phyloP scores from a whole-genome alignment of 2,113 vertebrate species.

The Heptranchias perlo region DNA sequence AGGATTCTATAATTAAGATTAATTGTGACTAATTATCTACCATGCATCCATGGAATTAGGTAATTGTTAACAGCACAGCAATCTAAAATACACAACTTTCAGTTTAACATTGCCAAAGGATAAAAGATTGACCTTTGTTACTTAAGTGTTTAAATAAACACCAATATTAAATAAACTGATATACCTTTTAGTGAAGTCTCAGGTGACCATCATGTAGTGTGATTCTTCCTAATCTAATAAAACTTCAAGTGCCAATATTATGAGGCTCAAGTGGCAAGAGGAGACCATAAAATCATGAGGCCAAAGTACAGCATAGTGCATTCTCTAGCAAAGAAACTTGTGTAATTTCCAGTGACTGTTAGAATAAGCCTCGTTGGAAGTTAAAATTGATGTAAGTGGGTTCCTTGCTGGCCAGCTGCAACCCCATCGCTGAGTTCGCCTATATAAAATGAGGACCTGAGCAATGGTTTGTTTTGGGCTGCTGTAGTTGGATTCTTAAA shows the following conservation, averaged over 20 bases:
- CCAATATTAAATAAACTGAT: not conserved
- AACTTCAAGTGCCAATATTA: not conserved
- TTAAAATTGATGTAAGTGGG: not conserved
- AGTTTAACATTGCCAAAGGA: not conserved
- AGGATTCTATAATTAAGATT: slow-evolving; percentile 6
- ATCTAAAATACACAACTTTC: not conserved
- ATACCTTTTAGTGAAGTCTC: not conserved
- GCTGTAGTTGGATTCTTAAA: not conserved
- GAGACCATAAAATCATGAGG: not conserved
- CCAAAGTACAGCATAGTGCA: not conserved
- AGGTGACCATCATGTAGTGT: not conserved
- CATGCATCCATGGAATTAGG: not conserved
- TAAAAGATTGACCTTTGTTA: not conserved
- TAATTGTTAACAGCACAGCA: not conserved
- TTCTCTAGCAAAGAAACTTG: not conserved
- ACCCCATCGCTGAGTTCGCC: not conserved
- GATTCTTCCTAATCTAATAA: slow-evolving; percentile 19
- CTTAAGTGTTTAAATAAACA: not conserved
- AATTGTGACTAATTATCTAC: not conserved
- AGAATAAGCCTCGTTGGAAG: not conserved
- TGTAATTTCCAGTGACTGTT: not conserved
- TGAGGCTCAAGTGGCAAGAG: not conserved
- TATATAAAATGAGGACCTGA: not conserved
- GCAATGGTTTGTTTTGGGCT: not conserved
- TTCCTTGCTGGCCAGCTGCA: not conserved